Evolutionary conservation across 2,797 vertebrate genomes (phyloP), one percentile per base, ranked within the genome.

Genomic region (Lithobates pipiens): DNA sequence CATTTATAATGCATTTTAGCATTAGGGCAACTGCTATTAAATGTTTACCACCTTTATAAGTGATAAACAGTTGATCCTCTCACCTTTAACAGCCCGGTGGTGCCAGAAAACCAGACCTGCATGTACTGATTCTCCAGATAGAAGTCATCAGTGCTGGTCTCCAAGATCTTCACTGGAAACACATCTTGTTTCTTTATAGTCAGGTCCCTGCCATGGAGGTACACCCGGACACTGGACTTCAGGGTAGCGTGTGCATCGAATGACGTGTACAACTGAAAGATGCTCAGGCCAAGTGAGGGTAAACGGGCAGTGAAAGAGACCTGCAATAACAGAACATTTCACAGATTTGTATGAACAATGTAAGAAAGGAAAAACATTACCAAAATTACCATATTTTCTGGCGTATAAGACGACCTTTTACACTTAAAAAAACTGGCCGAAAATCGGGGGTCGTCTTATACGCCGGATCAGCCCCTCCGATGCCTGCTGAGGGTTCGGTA

Each of bases 71-170:
- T 61, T 61, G 18, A 23, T 61, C 21, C 7, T 21, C 93, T 92
- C 84, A 95, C 98, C 97, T 98, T 96, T 91, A 99, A 92, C 71
- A 98, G 94, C 34, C 98, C 97, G 0, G 96, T 98, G 82, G 54
- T 93, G 85, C 98, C 97, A 0, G 96, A 97, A 92, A 99, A 99
- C 92, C 98, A 96, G 88, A 97, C 94, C 16, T 93, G 96, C 90
- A 98, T 92, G 54, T 96, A 94, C 90, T 96, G 97, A 79, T 94
- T 99, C 93, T 95, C 96, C 89, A 99, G 92, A 91, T 96, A 96
- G 82, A 99, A 97, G 80, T 96, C 95, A 0, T 93, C 92, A 0
- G 93, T 3, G 18, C 95, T 92, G 0, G 95, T 89, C 0, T 93
- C 93, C 61, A 96, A 89, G 11, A 97, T 70, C 0, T 92, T 96